Percentiles rank a stretch among this genome's conserved stretches.
Evolutionary conservation across 2,113 vertebrate species (phyloP).

Genomic region (Phoxinus phoxinus): DNA sequence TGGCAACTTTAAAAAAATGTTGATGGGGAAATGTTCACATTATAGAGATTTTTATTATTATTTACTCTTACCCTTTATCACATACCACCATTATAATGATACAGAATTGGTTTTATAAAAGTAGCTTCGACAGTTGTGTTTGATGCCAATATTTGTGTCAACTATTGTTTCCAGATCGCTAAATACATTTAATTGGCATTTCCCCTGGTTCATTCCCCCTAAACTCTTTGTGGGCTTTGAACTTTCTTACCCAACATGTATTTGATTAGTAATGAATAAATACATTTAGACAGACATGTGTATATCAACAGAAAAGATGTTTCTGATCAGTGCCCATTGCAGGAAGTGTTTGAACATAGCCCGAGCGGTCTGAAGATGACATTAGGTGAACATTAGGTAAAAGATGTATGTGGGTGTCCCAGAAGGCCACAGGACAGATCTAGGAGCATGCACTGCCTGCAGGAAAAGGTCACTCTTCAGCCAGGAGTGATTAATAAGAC

Average conservation of each 20-base stretch:
- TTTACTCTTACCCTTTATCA: too few relatives aligned
- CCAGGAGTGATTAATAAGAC: conserved; percentile 89
- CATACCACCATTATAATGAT: too few relatives aligned
- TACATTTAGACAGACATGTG: background rate
- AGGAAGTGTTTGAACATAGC: background rate
- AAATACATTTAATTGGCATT: too few relatives aligned
- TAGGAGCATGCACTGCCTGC: conserved; percentile 62
- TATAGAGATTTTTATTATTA: too few relatives aligned
- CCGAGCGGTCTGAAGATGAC: conserved; percentile 70
- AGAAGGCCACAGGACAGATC: conserved; percentile 69
- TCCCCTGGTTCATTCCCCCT: too few relatives aligned
- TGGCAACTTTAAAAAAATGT: background rate
- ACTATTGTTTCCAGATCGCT: too few relatives aligned
- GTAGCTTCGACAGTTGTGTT: too few relatives aligned
- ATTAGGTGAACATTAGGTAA: conserved; percentile 81
- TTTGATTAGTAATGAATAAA: background rate
- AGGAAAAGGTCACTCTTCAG: conserved; percentile 81
- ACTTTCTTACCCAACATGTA: background rate
- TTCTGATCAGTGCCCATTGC: background rate
- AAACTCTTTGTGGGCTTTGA: background rate
- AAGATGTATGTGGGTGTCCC: conserved; percentile 76
- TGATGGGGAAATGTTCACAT: too few relatives aligned
- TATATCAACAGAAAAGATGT: background rate
- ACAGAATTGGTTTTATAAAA: too few relatives aligned
- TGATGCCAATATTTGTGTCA: too few relatives aligned